phyloP scores from a whole-genome alignment of 2,797 vertebrate species.

The Natrix natrix region DNA sequence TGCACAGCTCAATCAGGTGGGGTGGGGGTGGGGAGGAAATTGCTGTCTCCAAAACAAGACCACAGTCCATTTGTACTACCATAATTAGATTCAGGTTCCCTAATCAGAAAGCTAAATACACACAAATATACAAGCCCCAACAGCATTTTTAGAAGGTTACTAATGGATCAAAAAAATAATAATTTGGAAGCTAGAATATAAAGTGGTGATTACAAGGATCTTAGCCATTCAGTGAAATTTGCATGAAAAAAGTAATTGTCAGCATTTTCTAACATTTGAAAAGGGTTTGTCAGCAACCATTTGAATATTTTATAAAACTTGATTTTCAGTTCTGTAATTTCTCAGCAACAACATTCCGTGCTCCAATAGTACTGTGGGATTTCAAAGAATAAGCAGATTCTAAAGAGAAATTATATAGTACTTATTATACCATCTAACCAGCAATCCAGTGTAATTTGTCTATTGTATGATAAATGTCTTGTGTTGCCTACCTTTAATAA shows the following conservation, averaged over 20 bases:
- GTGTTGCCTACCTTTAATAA: conserved; percentile 63
- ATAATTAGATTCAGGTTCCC: neutral
- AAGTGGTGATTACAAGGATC: conserved; percentile 30
- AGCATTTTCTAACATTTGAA: conserved; percentile 58
- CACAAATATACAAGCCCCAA: neutral
- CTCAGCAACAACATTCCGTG: conserved; percentile 70
- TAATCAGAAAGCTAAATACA: neutral
- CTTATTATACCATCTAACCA: conserved; percentile 79
- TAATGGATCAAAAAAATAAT: conserved; percentile 14
- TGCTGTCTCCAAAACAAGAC: neutral
- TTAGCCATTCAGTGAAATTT: conserved; percentile 34
- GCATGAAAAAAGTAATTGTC: conserved; percentile 48
- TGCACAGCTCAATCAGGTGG: neutral
- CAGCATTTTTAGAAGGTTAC: conserved; percentile 23
- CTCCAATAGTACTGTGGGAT: conserved; percentile 71
- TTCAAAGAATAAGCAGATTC: conserved; percentile 81
- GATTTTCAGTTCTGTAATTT: conserved; percentile 71
- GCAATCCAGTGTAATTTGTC: conserved; percentile 74
- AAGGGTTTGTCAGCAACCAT: conserved; percentile 58
- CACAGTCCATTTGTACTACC: neutral
- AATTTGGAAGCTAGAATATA: conserved; percentile 40
- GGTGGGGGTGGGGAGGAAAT: neutral
- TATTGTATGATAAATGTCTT: conserved; percentile 72
- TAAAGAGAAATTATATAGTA: conserved; percentile 80
- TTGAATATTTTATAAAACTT: conserved; percentile 68